phyloP scores from a whole-genome alignment of 2,113 vertebrate genomes.

The Chloropsis cyanopogon region DNA sequence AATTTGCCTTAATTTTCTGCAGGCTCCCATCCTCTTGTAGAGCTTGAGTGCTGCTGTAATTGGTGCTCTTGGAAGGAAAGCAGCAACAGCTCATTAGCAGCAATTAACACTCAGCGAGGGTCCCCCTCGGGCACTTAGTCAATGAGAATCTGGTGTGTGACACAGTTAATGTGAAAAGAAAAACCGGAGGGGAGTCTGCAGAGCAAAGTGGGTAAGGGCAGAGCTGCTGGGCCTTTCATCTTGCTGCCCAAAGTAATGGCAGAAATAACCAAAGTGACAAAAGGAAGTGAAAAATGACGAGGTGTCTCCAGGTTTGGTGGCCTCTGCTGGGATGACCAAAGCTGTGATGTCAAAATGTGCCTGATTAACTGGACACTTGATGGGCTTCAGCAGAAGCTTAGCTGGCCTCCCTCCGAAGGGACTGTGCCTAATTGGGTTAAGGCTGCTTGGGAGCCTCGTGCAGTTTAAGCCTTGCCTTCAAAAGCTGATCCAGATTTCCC shows the following conservation, averaged over 20 bases:
- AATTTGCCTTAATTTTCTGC: neutral
- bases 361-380: neutral
- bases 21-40: neutral
- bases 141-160: conserved; percentile 40
- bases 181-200: neutral
- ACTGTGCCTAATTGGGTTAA: neutral
- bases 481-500: neutral
- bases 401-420: neutral
- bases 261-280: neutral
- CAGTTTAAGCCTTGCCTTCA: neutral
- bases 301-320: neutral
- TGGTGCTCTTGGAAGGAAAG: conserved; percentile 38
- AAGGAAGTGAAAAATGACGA: neutral
- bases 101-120: conserved; percentile 54
- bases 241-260: neutral
- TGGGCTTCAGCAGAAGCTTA: neutral
- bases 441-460: neutral
- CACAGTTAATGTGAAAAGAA: conserved; percentile 26
- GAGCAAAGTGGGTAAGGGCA: neutral
- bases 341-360: neutral
- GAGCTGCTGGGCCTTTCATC: neutral
- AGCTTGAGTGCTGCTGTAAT: neutral
- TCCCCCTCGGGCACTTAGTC: conserved; percentile 35
- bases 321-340: neutral
- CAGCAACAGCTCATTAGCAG: conserved; percentile 54